Percentiles rank a stretch among this genome's conserved stretches.
Evolutionary conservation across 1,140 invertebrate genomes (phyloP).

Genomic region (Mercenaria mercenaria): DNA sequence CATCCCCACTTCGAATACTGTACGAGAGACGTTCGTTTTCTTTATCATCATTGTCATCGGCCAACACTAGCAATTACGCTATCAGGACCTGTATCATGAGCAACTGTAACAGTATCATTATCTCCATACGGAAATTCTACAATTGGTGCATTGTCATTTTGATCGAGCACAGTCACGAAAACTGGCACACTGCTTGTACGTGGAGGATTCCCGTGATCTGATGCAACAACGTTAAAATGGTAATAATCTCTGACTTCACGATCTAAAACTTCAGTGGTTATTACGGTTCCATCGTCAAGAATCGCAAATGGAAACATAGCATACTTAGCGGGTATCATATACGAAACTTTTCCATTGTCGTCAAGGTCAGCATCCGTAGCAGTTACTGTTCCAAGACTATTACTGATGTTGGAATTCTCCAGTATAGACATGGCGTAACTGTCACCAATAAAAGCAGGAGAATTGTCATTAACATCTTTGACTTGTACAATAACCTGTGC

Average conservation of each 20-base stretch:
- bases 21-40: constrained; percentile 67
- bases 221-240: constrained; percentile 75
- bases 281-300: constrained; percentile 50
- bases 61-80: constrained; percentile 73
- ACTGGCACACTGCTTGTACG: constrained; percentile 47
- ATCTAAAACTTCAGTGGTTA: constrained; percentile 65
- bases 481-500: constrained; percentile 74
- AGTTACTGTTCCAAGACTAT: constrained; percentile 65
- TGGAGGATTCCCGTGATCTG: constrained; percentile 71
- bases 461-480: constrained; percentile 96
- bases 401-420: constrained; percentile 60
- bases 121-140: constrained; percentile 77
- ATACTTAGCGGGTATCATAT: constrained; percentile 85
- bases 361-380: constrained; percentile 68
- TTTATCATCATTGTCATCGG: constrained; percentile 75
- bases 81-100: constrained; percentile 65
- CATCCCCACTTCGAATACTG: constrained; percentile 69
- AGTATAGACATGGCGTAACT: constrained; percentile 55
- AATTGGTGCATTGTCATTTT: constrained; percentile 83
- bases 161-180: constrained; percentile 80
- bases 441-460: constrained; percentile 89
- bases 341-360: constrained; percentile 71
- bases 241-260: constrained; percentile 70
- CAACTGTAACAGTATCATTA: constrained; percentile 74
- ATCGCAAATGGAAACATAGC: constrained; percentile 84